Percentiles rank a stretch among this genome's conserved stretches.
phyloP scores from a whole-genome alignment of 2,113 vertebrate species.

The Vulpes vulpes region DNA sequence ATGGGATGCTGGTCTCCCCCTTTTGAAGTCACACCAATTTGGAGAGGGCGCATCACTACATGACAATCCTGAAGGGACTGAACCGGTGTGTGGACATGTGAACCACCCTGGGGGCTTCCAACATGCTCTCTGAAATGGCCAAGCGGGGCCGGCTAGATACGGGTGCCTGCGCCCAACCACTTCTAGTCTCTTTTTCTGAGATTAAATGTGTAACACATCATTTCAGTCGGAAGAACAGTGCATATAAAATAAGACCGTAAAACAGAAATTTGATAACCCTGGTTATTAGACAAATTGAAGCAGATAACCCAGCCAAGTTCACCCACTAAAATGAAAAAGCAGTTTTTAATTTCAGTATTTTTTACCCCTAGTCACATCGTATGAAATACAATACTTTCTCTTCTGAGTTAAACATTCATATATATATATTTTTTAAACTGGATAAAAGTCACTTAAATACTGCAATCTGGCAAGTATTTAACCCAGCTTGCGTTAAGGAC shows the following conservation, averaged over 20 bases:
- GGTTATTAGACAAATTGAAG: neutral
- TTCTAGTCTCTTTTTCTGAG: neutral
- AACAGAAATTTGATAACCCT: neutral
- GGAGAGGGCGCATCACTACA: fast-evolving
- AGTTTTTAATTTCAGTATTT: neutral
- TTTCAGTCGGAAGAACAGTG: neutral
- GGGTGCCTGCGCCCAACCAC: neutral
- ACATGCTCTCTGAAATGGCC: fast-evolving
- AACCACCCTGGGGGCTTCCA: neutral
- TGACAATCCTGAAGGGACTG: neutral
- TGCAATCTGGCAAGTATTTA: neutral
- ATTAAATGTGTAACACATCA: neutral
- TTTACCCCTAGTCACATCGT: neutral
- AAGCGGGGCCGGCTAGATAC: too few relatives aligned
- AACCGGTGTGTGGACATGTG: too few relatives aligned
- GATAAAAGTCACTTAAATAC: neutral
- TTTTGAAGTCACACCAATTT: neutral
- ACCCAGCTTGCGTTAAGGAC: neutral
- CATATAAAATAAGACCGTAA: neutral
- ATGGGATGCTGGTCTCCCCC: too few relatives aligned
- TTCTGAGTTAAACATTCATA: neutral
- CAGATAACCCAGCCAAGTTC: neutral
- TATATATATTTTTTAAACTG: neutral
- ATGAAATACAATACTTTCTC: neutral
- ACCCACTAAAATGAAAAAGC: neutral